Percentiles rank a stretch among this genome's conserved stretches.
phyloP scores from a whole-genome alignment of 1,140 invertebrate genomes.

The Potamilus streckersoni region DNA sequence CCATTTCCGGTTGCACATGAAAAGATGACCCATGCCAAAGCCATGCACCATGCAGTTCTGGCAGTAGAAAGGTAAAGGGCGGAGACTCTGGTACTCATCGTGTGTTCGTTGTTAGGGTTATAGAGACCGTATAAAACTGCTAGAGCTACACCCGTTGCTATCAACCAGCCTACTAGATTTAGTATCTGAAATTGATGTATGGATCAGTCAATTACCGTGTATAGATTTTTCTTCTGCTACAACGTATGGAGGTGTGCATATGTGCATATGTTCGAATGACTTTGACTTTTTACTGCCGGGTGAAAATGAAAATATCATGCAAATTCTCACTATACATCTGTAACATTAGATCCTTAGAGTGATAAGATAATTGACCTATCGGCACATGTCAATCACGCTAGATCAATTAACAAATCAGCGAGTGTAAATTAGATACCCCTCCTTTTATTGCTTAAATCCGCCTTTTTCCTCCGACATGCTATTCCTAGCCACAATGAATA shows the following conservation, averaged over 20 bases:
- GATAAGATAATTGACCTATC: no score
- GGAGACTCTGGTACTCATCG: slow-evolving; percentile 24
- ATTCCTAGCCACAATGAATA: no score
- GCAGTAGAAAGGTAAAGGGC: slow-evolving; percentile 58
- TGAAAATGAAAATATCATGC: not conserved
- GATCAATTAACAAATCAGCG: no score
- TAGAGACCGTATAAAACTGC: slow-evolving; percentile 48
- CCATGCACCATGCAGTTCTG: slow-evolving; percentile 61
- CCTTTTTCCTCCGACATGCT: no score
- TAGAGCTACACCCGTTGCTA: slow-evolving; percentile 31
- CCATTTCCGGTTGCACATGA: slow-evolving; percentile 59
- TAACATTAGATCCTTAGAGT: not conserved
- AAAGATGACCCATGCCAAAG: slow-evolving; percentile 68
- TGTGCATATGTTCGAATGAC: not conserved
- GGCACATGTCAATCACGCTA: no score
- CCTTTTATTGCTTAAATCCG: no score
- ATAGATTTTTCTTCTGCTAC: no score
- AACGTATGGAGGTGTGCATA: not conserved
- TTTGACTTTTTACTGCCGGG: not conserved
- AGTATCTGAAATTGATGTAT: slow-evolving; percentile 15
- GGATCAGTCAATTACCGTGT: not conserved
- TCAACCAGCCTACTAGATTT: slow-evolving; percentile 30
- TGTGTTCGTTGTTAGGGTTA: slow-evolving; percentile 1
- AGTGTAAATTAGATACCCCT: no score
- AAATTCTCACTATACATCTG: not conserved